These are phyloP conservation scores for Thelaira solivaga DNA, from an alignment of 2,888 invertebrate species.

Conservation along the genomic window DNA sequence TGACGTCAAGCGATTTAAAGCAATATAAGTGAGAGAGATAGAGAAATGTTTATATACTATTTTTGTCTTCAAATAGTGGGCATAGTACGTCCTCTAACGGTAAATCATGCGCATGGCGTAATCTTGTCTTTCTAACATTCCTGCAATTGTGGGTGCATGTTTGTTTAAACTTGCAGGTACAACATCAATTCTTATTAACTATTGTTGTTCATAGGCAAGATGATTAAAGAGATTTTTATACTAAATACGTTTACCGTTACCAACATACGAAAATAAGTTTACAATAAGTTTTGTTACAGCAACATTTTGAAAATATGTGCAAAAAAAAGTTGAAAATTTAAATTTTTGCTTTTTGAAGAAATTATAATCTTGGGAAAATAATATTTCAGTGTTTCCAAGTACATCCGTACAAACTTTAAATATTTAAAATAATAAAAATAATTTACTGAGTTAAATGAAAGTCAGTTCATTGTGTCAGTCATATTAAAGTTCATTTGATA, in stretches of 20 bases:
- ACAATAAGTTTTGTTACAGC: not conserved
- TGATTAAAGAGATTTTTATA: not conserved
- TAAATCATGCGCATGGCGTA: too few relatives aligned
- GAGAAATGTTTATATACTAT: too few relatives aligned
- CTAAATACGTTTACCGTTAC: not conserved
- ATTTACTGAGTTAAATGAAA: too few relatives aligned
- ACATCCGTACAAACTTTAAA: too few relatives aligned
- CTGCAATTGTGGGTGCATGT: slow-evolving; percentile 36
- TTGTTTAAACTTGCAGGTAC: slow-evolving; percentile 34
- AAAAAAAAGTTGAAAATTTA: not conserved
- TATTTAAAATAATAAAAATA: too few relatives aligned
- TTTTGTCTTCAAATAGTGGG: too few relatives aligned
- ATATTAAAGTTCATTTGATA: too few relatives aligned
- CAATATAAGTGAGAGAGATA: too few relatives aligned
- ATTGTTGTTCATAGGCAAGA: slow-evolving; percentile 21
- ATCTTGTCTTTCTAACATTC: too few relatives aligned
- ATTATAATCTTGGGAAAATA: not conserved
- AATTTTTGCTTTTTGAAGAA: not conserved
- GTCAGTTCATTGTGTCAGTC: too few relatives aligned
- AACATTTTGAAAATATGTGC: slow-evolving; percentile 7
- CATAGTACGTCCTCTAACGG: too few relatives aligned
- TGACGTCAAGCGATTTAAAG: too few relatives aligned
- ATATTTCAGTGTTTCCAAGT: not conserved
- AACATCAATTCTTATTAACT: slow-evolving; percentile 32
- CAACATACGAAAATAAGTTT: not conserved